Evolutionary conservation across 2,888 invertebrate genomes (phyloP).

Genomic region (Calameuta idolon): DNA sequence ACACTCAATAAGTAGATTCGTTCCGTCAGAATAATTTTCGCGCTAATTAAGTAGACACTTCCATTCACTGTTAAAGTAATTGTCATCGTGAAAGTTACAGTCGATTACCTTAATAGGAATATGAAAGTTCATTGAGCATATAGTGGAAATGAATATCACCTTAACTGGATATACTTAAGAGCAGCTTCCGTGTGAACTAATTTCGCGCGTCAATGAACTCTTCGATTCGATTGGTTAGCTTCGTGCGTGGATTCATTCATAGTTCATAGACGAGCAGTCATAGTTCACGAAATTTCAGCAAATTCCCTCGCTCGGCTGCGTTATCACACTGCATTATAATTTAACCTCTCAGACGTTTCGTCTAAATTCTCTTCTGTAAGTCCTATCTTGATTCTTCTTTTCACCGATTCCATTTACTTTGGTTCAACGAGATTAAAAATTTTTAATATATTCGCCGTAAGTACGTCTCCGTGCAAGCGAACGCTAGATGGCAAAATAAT

Average conservation of each 20-base stretch:
- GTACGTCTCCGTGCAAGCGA: too few species aligned
- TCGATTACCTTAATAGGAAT: background rate
- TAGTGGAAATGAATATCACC: background rate
- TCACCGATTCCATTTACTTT: background rate
- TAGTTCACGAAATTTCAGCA: background rate
- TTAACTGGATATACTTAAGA: background rate
- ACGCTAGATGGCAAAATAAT: background rate
- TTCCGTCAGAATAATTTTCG: background rate
- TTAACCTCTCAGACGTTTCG: background rate
- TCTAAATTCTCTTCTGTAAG: too few species aligned
- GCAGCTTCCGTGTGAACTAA: slow-evolving; percentile 23
- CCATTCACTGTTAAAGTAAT: background rate
- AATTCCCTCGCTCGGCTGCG: background rate
- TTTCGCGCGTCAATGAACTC: slow-evolving; percentile 39
- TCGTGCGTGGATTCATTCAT: slow-evolving; percentile 33
- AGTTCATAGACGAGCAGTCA: background rate
- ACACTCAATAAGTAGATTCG: background rate
- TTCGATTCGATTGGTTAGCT: slow-evolving; percentile 44
- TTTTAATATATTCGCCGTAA: background rate
- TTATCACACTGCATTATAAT: background rate
- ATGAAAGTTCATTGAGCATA: background rate
- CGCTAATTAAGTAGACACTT: background rate
- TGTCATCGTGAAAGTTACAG: background rate
- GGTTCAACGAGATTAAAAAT: background rate
- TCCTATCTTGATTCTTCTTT: background rate